A percentile compares a stretch with the other conserved stretches of the same genome.
Evolutionary conservation across 2,888 invertebrate genomes (phyloP).

Genomic region (Erebia palarica): DNA sequence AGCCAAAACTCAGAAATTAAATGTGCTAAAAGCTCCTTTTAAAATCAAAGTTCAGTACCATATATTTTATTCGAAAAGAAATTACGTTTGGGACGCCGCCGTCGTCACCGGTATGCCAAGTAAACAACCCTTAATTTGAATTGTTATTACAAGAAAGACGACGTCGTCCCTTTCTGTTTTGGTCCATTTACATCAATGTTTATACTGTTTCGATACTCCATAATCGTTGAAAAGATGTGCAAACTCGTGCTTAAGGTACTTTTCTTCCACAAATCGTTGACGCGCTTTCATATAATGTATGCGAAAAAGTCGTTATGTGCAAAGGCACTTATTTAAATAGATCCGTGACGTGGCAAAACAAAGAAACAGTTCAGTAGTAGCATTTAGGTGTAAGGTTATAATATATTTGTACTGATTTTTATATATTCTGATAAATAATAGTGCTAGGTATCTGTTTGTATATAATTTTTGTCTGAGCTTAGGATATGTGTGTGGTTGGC

Average conservation of each 20-base stretch:
- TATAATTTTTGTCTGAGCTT: not conserved
- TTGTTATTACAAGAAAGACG: too few relatives aligned
- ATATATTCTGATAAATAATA: not conserved
- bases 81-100: too few relatives aligned
- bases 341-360: not conserved
- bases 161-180: too few relatives aligned
- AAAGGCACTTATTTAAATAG: not conserved
- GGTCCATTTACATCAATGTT: too few relatives aligned
- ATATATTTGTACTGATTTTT: not conserved
- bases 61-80: too few relatives aligned
- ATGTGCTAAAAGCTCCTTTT: too few relatives aligned
- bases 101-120: too few relatives aligned
- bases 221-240: not conserved
- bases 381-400: not conserved
- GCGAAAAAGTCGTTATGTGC: conserved; percentile 4
- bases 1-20: too few relatives aligned
- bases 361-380: not conserved
- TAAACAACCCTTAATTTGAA: too few relatives aligned
- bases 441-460: not conserved
- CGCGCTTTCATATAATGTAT: not conserved
- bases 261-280: not conserved
- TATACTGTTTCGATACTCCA: too few relatives aligned
- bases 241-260: not conserved
- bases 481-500: not conserved
- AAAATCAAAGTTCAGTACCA: too few relatives aligned